Percentiles rank a stretch among this genome's conserved stretches.
Evolutionary conservation across 2,113 vertebrate species (phyloP).

Genomic region (Chloropsis cyanopogon): DNA sequence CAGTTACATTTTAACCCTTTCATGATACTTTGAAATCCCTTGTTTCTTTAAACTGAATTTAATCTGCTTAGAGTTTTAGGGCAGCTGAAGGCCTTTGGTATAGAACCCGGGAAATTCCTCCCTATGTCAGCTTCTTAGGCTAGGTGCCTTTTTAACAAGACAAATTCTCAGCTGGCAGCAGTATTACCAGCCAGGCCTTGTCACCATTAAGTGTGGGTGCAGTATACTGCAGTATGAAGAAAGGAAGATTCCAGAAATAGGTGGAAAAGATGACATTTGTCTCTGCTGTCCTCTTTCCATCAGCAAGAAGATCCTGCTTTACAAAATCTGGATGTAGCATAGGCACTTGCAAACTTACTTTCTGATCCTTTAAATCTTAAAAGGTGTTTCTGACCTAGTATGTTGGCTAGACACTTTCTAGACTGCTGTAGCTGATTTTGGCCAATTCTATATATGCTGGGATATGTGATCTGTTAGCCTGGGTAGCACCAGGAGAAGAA

Average conservation of each 20-base stretch:
- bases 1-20: conserved; percentile 46
- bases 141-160: neutral
- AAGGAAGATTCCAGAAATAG: neutral
- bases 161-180: neutral
- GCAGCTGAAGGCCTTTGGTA: neutral
- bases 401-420: neutral
- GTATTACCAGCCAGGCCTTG: neutral
- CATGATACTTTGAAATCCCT: neutral
- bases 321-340: neutral
- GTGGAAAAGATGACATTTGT: neutral
- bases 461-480: neutral
- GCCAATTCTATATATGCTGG: rapidly evolving
- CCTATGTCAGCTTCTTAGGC: neutral
- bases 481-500: neutral
- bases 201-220: neutral
- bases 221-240: neutral
- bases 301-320: neutral
- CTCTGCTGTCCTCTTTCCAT: neutral
- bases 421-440: neutral
- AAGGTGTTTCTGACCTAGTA: neutral
- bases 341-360: neutral
- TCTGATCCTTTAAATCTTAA: neutral
- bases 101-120: neutral
- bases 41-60: neutral
- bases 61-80: neutral